These are phyloP conservation scores for Seira ritae DNA, from an alignment of 2,888 invertebrate species.

Conservation along the genomic window DNA sequence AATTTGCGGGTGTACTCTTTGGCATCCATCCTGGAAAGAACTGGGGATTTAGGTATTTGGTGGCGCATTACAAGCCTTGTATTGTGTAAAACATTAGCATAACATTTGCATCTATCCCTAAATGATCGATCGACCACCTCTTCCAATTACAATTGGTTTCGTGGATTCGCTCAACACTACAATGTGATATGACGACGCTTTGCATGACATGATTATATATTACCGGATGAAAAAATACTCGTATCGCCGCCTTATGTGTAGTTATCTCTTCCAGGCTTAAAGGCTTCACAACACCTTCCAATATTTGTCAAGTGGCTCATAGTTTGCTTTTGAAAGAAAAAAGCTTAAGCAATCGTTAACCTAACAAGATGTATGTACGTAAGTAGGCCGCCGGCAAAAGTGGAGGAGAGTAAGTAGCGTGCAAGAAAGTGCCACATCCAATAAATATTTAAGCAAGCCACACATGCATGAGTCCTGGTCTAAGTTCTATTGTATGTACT, in stretches of 20 bases:
- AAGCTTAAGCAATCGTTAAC: not conserved
- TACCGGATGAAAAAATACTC: too few species aligned
- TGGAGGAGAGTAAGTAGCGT: not conserved
- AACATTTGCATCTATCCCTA: not conserved
- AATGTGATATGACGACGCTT: not conserved
- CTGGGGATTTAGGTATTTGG: not conserved
- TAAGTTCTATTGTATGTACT: too few species aligned
- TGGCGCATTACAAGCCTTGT: not conserved
- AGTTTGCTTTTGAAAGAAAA: not conserved
- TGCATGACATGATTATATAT: not conserved
- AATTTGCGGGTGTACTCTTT: not conserved
- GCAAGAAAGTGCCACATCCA: conserved; percentile 13
- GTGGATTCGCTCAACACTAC: not conserved
- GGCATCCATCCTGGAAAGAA: not conserved
- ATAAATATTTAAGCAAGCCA: too few species aligned
- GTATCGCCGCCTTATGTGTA: too few species aligned
- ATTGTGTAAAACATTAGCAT: not conserved
- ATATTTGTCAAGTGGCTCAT: too few species aligned
- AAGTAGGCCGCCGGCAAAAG: not conserved
- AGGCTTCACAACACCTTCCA: not conserved
- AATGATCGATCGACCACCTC: not conserved
- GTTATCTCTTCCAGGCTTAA: too few species aligned
- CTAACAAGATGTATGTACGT: not conserved
- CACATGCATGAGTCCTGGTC: too few species aligned
- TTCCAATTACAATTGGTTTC: too few species aligned